phyloP scores from a whole-genome alignment of 2,888 invertebrate species.

The Onchidella celtica region DNA sequence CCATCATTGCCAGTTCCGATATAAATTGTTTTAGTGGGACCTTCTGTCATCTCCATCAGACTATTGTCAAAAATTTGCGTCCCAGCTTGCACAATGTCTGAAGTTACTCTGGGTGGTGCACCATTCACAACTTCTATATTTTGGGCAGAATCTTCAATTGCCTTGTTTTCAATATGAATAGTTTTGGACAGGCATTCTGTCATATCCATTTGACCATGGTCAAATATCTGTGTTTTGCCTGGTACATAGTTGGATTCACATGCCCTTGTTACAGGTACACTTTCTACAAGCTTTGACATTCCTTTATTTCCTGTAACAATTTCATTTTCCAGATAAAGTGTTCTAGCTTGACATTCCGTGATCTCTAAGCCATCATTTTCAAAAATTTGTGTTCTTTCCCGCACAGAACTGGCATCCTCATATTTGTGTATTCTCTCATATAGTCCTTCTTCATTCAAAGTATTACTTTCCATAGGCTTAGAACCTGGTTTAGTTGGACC shows the following conservation, averaged over 20 bases:
- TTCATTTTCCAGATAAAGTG: too few species aligned
- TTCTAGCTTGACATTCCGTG: not conserved
- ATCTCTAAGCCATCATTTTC: not conserved
- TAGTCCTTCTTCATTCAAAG: not conserved
- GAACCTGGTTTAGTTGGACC: not conserved
- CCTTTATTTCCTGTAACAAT: not conserved
- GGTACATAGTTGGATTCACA: not conserved
- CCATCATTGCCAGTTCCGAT: not conserved
- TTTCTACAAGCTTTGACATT: not conserved
- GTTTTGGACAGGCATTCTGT: conserved; percentile 13
- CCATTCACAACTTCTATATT: not conserved
- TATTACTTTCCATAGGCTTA: not conserved
- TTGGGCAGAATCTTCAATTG: not conserved
- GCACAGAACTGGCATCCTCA: not conserved
- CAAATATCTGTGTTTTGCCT: not conserved
- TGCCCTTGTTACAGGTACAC: not conserved
- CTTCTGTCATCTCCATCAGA: conserved; percentile 14
- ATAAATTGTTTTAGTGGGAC: not conserved
- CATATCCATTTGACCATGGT: conserved; percentile 5
- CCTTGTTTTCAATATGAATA: not conserved
- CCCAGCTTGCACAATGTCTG: too few species aligned
- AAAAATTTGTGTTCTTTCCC: not conserved
- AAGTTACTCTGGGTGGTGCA: too few species aligned
- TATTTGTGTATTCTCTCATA: too few species aligned
- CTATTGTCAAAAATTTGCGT: not conserved